phyloP scores from a whole-genome alignment of 2,797 vertebrate species.

The Melanotaenia trifasciata region DNA sequence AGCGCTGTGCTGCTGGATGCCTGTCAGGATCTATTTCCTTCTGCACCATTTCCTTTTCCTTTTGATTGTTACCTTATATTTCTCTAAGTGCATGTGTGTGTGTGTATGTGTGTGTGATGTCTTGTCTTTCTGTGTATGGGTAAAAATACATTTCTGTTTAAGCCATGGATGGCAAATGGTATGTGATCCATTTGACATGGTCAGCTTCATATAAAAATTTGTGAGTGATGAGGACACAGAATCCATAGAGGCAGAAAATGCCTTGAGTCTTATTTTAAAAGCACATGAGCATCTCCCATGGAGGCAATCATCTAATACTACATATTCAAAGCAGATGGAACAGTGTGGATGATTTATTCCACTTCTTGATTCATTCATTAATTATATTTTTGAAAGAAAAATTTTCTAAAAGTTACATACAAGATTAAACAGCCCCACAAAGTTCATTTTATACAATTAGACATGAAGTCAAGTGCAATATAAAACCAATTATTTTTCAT shows the following conservation, averaged over 20 bases:
- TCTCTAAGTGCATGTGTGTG: conserved; percentile 1
- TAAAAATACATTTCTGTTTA: conserved; percentile 16
- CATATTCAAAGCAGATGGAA: conserved; percentile 15
- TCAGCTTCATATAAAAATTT: conserved; percentile 27
- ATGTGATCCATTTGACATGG: conserved; percentile 5
- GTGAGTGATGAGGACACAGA: conserved; percentile 39
- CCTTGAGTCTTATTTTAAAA: conserved; percentile 18
- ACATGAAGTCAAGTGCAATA: conserved; percentile 30
- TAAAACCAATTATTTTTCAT: conserved; percentile 67
- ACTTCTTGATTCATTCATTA: too few relatives aligned
- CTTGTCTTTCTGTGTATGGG: conserved; percentile 9
- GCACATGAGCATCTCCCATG: background rate
- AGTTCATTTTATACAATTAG: conserved; percentile 9
- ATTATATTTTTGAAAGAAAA: background rate
- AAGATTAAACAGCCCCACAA: background rate
- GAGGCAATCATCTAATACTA: conserved; percentile 34
- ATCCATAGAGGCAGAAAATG: conserved; percentile 20
- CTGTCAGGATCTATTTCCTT: conserved; percentile 44
- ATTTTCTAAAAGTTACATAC: background rate
- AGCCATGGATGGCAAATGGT: conserved; percentile 14
- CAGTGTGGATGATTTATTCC: background rate
- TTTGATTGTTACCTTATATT: conserved; percentile 7
- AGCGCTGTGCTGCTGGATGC: conserved; percentile 45
- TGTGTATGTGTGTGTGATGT: too few relatives aligned
- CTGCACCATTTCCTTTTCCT: conserved; percentile 27